Conservation (phyloP, 2,888 invertebrate species). For the Pristionchus maxplancki region DNA sequence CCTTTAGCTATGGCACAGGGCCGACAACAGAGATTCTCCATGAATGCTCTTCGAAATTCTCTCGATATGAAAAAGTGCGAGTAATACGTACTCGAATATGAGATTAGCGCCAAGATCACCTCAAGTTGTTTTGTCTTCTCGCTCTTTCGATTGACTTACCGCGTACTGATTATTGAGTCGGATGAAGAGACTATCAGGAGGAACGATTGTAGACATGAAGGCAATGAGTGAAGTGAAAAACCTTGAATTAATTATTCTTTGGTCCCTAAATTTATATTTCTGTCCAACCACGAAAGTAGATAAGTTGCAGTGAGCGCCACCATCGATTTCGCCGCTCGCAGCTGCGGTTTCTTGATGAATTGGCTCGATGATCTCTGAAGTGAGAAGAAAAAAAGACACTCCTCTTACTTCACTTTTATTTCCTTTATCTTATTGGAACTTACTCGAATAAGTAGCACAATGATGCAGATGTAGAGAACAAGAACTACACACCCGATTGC, state of each 20-base stretch:
- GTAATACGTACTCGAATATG: conserved; percentile 26
- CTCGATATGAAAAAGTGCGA: conserved; percentile 1
- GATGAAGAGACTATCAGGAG: background rate
- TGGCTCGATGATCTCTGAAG: background rate
- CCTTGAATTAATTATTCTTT: too few relatives aligned
- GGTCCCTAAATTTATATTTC: background rate
- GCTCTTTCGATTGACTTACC: background rate
- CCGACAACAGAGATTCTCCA: background rate
- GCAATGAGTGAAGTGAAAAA: conserved; percentile 3
- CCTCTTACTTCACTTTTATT: too few relatives aligned
- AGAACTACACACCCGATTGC: background rate
- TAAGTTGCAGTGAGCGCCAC: background rate
- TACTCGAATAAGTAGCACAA: background rate
- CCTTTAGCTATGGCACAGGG: background rate
- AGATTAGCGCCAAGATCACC: conserved; percentile 12
- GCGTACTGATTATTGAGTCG: conserved; percentile 29
- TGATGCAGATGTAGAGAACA: background rate
- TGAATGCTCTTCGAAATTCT: background rate
- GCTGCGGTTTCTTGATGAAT: conserved; percentile 9
- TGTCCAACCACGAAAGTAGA: conserved; percentile 1
- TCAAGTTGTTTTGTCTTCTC: background rate
- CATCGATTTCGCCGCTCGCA: conserved; percentile 4
- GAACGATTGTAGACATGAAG: conserved; percentile 6
- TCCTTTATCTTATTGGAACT: too few relatives aligned
- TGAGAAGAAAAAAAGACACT: background rate